Evolutionary conservation across 2,888 invertebrate species (phyloP).

Genomic region (Azorinus chamasolen): DNA sequence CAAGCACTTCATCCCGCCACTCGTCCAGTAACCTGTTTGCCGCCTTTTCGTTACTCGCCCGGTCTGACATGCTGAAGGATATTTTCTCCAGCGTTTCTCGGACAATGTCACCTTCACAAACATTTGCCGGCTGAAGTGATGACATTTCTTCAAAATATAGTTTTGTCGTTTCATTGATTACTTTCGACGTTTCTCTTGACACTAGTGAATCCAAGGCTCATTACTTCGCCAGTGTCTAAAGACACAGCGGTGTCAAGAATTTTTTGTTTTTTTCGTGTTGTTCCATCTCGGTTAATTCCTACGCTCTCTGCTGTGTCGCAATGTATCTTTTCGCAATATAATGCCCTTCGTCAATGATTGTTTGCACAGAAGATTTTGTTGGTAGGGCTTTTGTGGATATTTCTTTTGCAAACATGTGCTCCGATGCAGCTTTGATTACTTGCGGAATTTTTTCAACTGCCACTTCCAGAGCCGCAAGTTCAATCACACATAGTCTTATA

Average conservation of each 20-base stretch:
- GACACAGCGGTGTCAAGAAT: conserved; percentile 44
- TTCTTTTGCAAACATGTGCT: conserved; percentile 29
- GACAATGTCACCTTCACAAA: neutral
- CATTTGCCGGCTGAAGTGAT: neutral
- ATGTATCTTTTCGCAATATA: conserved; percentile 44
- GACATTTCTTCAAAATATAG: conserved; percentile 12
- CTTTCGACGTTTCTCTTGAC: conserved; percentile 29
- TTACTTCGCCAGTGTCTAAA: conserved; percentile 28
- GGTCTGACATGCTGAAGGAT: conserved; percentile 5
- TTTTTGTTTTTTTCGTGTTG: conserved; percentile 39
- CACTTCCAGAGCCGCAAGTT: conserved; percentile 46
- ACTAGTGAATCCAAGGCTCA: conserved; percentile 17
- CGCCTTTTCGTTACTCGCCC: conserved; percentile 5
- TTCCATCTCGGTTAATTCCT: conserved; percentile 42
- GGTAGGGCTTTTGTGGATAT: conserved; percentile 28
- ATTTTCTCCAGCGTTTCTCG: conserved; percentile 1
- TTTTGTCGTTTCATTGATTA: conserved; percentile 27
- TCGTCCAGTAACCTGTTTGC: too few relatives aligned
- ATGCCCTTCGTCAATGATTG: conserved; percentile 46
- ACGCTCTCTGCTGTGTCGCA: conserved; percentile 14
- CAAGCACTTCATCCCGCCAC: too few relatives aligned
- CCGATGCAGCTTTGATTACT: conserved; percentile 22
- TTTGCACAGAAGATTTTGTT: conserved; percentile 18
- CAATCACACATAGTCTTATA: conserved; percentile 43
- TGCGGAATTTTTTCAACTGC: conserved; percentile 37